Conservation (phyloP, 2,797 vertebrate genomes). For the Cryptoblepharus egeriae region DNA sequence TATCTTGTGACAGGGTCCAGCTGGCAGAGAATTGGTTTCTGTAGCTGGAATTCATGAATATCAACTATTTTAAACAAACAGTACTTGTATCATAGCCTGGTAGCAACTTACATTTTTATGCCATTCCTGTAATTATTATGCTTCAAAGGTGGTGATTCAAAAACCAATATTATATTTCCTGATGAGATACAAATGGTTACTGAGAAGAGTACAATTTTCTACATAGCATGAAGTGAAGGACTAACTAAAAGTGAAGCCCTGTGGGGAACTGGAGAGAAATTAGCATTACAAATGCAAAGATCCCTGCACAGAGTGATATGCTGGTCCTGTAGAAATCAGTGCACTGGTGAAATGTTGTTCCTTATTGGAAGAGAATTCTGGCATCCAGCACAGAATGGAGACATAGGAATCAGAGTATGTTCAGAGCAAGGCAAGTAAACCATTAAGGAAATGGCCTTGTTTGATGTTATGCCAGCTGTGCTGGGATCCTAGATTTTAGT, state of each 20-base stretch:
- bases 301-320: accelerated
- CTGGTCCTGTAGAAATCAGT: accelerated
- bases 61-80: neutral
- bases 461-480: neutral
- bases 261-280: neutral
- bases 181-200: neutral
- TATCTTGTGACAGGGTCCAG: too few relatives aligned
- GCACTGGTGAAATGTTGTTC: accelerated
- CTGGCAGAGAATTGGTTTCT: neutral
- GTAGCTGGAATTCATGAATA: conserved; percentile 8
- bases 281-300: accelerated
- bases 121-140: neutral
- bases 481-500: neutral
- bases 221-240: accelerated
- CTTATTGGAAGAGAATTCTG: accelerated
- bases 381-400: neutral
- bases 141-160: neutral
- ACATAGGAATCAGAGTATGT: neutral
- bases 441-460: neutral
- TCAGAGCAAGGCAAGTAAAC: neutral
- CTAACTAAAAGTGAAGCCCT: conserved; percentile 25
- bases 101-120: conserved; percentile 20
- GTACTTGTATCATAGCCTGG: neutral
- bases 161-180: conserved; percentile 22
- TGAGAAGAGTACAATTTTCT: conserved; percentile 7